Base-by-base conservation (phyloP, 2,888 invertebrate genomes). In the Thyatira batis region DNA sequence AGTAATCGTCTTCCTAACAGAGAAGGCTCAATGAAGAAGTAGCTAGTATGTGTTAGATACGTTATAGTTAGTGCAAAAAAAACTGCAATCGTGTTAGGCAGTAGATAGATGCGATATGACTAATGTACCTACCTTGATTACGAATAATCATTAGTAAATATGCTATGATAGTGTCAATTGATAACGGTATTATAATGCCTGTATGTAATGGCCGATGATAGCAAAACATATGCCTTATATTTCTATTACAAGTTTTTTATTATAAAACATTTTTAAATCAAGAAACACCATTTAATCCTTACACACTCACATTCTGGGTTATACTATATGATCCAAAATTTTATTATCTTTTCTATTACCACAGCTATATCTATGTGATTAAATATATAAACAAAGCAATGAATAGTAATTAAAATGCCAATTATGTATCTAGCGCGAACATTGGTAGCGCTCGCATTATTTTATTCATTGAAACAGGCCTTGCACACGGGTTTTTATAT, bases 1-100 rank as follows among this genome's bases (percentile, higher is more conserved):
- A 63, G 65, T 25, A 54, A 25, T 33, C 44, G 64, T 65, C 64
- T 69, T 67, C 67, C 69, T 56, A 50, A 44, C 51, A 52, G 52
- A 59, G 53, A 56, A 49, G 55, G 63, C 63, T 63, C 61, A 63
- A 58, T 62, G 33, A 33, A 17, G 17, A 17, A 2, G 17, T 44
- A 53, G 45, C 39, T 49, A 21, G 28, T 25, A 45, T 50, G 20
- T 43, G 39, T 39, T n/a, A 39, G 39, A 39, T 39, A 17, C 39
- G 39, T 13, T 33, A 13, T 3, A 33, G 33, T 33, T 4, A 33
- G 13, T 39, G 11, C 8, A 1, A 39, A 3, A 1, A 11, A n/a
- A 33, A 33, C 17, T 11, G 17, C 11, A 33, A 33, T 1, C 6
- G 33, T 0, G 0, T 5, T 13, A n/a, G n/a, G 4, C n/a, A 30